Base-by-base conservation (phyloP, 2,888 invertebrate species). In the Drosophila melanosoma region DNA sequence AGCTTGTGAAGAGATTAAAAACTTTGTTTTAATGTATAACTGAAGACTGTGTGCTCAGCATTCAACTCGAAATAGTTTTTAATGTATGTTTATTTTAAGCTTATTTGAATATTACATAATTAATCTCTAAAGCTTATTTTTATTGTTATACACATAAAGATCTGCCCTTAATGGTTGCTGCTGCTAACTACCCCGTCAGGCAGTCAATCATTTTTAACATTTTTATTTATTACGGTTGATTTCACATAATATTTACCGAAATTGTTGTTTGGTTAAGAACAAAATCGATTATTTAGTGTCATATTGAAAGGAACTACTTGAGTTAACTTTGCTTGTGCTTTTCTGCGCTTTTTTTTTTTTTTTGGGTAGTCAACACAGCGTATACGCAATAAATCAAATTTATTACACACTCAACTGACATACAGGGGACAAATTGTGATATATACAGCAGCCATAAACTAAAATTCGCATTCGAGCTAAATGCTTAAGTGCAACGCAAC, bases 321-420 rank as follows among this genome's bases (percentile, higher is more conserved):
- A 42, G 20, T 45, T 26, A 12, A 17, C 4, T 52, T 23, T 42
- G 15, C n/a, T 10, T 32, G 15, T 35, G 33, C 48, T 17, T 26
- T n/a, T 0, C 26, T 17, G 12, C 5, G 26, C 26, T 26, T 35
- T 12, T 60, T 54, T 65, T 51, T 11, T n/a, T n/a, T 61, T 54
- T 65, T 51, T 5, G 20, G 49, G 33, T 32, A 23, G 32, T 42
- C 63, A 67, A 38, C 58, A 59, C 56, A 48, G 35, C 62, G 70
- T 67, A 74, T 74, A 51, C 42, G 61, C 60, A 64, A 74, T 78
- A 78, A 70, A 74, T 74, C 71, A 65, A 59, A 65, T 79, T 75
- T 78, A 75, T 68, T 75, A 54, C 61, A 52, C 32, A 33, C 56
- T 52, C 57, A 33, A 56, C 57, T 54, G 77, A 69, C 68, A 51